A percentile compares a stretch with the other conserved stretches of the same genome.
Evolutionary conservation across 2,888 invertebrate species (phyloP).

Genomic region (Sarcophaga carnaria): DNA sequence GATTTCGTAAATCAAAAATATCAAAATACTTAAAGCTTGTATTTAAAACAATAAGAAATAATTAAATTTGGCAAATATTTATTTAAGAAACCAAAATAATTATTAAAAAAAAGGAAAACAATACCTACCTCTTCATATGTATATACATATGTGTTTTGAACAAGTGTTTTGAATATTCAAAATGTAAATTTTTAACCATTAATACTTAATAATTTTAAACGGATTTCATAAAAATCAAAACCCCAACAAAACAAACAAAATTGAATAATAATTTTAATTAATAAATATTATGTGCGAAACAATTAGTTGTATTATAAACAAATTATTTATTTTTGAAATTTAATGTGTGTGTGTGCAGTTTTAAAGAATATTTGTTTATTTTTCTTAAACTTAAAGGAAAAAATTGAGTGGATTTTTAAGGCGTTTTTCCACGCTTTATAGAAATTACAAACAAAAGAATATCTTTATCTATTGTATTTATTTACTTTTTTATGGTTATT

Average conservation of each 20-base stretch:
- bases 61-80: conserved; percentile 2
- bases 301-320: conserved; percentile 50
- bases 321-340: conserved; percentile 4
- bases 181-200: conserved; percentile 22
- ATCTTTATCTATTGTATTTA: too few species aligned
- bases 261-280: conserved; percentile 35
- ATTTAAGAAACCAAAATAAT: conserved; percentile 13
- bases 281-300: conserved; percentile 52
- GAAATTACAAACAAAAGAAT: too few species aligned
- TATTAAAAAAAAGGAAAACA: conserved; percentile 20
- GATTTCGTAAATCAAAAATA: not conserved
- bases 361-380: conserved; percentile 1
- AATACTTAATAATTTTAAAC: not conserved
- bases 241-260: conserved; percentile 46
- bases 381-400: not conserved
- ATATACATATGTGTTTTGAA: conserved; percentile 19
- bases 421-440: too few species aligned
- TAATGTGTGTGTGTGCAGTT: conserved; percentile 27
- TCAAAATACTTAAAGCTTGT: not conserved
- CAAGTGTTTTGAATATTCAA: conserved; percentile 13
- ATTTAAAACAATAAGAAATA: conserved; percentile 3
- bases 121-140: too few species aligned
- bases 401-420: conserved; percentile 11
- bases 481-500: too few species aligned
- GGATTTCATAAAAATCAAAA: not conserved